Base-by-base conservation (phyloP, 2,797 vertebrate species). In the Ambastaia sidthimunki region DNA sequence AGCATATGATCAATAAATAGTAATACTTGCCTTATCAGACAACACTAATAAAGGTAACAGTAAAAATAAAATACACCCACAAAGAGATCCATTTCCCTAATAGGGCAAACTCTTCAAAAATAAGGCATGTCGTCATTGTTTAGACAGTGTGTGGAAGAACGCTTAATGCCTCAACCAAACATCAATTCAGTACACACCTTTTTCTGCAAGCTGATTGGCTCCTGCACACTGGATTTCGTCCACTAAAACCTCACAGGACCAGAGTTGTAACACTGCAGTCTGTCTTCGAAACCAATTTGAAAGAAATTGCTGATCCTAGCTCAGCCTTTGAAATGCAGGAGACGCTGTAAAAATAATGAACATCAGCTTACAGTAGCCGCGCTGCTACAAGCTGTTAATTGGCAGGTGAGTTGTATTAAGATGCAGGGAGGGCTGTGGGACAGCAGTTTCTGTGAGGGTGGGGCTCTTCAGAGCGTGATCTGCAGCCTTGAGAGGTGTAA, bases 351-450 rank as follows among this genome's bases (percentile, higher is more conserved):
- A 89, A 91, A 93, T 90, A 91, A 91, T 91, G 89, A 83, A 88
- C 89, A 83, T 80, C 84, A 85, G 85, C 78, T 86, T 91, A 85
- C 68, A 59, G 71, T 85, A 81, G 73, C 71, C 82, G 74, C 0
- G 4, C 81, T 84, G 84, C 75, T 85, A 89, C 88, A 74, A 69
- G 44, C 84, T 86, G 87, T 88, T 90, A 91, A 85, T 88, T 89
- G 76, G 79, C 86, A 87, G 78, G 89, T 91, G 88, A 88, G 79
- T 57, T 89, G 88, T 87, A 88, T 87, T 90, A 90, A 90, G 84
- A 90, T 84, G 83, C 74, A 75, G 84, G 78, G 86, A 87, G 85
- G 37, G 68, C 59, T 84, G 71, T 79, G 67, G 86, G 69, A 88
- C 79, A 57, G 72, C 80, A 3, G 18, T 16, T 21, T 23, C 12